Base-by-base conservation (phyloP, 2,113 vertebrate species). In the Toxotes jaculatrix region DNA sequence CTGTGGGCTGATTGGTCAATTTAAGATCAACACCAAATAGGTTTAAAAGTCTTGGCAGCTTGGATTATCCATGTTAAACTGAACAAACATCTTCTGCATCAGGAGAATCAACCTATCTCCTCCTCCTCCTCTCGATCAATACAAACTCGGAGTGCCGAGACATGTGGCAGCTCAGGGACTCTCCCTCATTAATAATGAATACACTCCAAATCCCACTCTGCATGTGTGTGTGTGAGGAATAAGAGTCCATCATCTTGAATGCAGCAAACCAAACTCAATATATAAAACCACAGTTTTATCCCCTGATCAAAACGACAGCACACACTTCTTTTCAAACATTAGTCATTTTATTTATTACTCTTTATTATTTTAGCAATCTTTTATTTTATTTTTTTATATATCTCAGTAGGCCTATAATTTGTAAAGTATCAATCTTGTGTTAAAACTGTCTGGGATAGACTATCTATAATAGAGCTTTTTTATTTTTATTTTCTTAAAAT, bases 271-370 rank as follows among this genome's bases (percentile, higher is more conserved):
- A 57, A 38, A 55, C 59, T 51, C n/a, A 23, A 40, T 12, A 51
- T 1, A 57, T 57, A 49, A 71, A 71, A 61, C 49, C 55, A 71
- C 40, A 14, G 3, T 19, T 65, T 19, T 13, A 4, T n/a, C 42
- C 12, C 19, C 10, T 0, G 0, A 42, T 69, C 36, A 71, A 81
- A 87, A 92, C 89, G 91, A 94, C 93, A 89, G 91, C 91, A 90
- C 72, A 95, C 93, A 91, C 89, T 89, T 93, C 32, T 80, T 95
- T 96, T 97, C 95, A 98, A 98, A 98, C 96, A 97, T 96, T 96
- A 96, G 88, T 95, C 95, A 16, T 91, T 97, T 98, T 98, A 97
- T 98, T 98, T 96, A 95, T 96, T 97, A 96, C 93, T 96, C 95
- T 94, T 96, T 86, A 94, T 96, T 93, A 97, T 97, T 95, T 95